A percentile compares a stretch with the other conserved stretches of the same genome.
Evolutionary conservation across 2,888 invertebrate species (phyloP).

Genomic region (Phasia obesa): DNA sequence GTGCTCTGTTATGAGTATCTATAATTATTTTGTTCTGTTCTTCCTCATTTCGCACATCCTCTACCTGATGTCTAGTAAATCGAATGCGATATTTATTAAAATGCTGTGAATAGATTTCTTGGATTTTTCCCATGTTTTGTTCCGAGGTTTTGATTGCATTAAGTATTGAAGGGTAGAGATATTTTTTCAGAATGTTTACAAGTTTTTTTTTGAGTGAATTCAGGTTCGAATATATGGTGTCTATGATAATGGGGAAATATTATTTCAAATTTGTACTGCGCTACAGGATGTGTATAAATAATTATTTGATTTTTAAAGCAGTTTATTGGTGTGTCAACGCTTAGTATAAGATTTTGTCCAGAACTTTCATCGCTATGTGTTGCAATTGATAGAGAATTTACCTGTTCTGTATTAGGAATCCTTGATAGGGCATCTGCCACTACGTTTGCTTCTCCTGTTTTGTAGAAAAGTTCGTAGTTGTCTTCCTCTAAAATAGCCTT

Average conservation of each 20-base stretch:
- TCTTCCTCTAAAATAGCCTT: no score
- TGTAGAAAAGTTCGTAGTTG: constrained; percentile 36
- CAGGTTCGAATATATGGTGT: no score
- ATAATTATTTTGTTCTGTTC: constrained; percentile 2
- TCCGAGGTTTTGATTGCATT: constrained; percentile 20
- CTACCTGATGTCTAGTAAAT: not conserved
- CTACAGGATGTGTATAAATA: not conserved
- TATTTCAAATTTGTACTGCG: not conserved
- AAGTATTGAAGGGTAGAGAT: constrained; percentile 9
- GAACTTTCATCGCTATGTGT: not conserved
- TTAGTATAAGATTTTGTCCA: not conserved
- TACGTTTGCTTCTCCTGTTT: constrained; percentile 33
- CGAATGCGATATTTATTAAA: not conserved
- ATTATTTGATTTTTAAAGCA: not conserved
- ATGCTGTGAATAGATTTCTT: not conserved
- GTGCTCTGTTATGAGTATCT: not conserved
- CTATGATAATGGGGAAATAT: not conserved
- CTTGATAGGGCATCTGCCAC: constrained; percentile 49
- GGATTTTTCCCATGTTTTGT: not conserved
- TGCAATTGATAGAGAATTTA: not conserved
- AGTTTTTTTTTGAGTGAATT: not conserved
- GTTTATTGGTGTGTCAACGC: not conserved
- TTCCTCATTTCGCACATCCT: not conserved
- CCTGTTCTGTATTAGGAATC: not conserved
- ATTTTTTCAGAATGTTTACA: constrained; percentile 4